These are phyloP conservation scores for Furcula furcula DNA, from an alignment of 2,888 invertebrate genomes.

Conservation along the genomic window DNA sequence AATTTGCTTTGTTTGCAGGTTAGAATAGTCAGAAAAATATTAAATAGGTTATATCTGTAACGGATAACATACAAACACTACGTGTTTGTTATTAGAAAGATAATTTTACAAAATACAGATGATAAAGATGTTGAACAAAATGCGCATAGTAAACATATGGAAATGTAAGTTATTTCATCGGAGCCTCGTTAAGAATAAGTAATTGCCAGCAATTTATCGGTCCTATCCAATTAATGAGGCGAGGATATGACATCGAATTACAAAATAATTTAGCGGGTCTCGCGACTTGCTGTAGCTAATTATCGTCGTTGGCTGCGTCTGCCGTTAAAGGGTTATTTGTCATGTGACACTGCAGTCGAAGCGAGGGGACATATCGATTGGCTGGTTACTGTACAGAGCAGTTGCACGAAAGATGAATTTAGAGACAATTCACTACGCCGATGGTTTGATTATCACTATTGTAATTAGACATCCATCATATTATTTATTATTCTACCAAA, in stretches of 20 bases:
- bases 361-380: conserved; percentile 56
- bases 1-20: too few relatives aligned
- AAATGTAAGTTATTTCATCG: conserved; percentile 12
- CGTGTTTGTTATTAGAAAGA: too few relatives aligned
- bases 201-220: conserved; percentile 25
- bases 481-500: too few relatives aligned
- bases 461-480: too few relatives aligned
- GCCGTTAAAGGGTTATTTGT: conserved; percentile 43
- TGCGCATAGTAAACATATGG: conserved; percentile 7
- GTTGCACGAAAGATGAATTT: too few relatives aligned
- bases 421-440: too few relatives aligned
- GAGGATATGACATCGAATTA: conserved; percentile 57
- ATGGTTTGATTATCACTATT: too few relatives aligned
- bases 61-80: too few relatives aligned
- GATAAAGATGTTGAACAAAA: too few relatives aligned
- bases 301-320: conserved; percentile 31
- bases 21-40: too few relatives aligned
- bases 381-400: conserved; percentile 13
- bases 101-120: too few relatives aligned
- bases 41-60: too few relatives aligned
- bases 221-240: conserved; percentile 32
- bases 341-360: conserved; percentile 63
- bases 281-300: conserved; percentile 42
- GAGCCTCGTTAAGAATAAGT: conserved; percentile 32
- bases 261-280: conserved; percentile 53